phyloP scores from a whole-genome alignment of 2,888 invertebrate species.

The Meteorus cinctellus region DNA sequence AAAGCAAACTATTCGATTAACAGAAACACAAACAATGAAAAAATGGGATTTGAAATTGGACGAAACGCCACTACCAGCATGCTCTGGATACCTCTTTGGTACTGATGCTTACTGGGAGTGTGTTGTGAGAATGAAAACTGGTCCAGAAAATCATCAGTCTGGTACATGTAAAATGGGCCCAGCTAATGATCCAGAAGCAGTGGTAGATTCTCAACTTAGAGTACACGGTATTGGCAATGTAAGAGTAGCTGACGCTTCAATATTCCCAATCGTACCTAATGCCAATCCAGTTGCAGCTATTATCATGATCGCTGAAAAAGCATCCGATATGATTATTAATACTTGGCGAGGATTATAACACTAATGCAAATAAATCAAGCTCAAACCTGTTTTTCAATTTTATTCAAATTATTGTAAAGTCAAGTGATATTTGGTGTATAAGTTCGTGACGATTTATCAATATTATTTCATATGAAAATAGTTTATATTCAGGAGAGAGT shows the following conservation, averaged over 20 bases:
- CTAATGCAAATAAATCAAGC: neutral
- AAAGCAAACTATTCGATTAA: slow-evolving; percentile 76
- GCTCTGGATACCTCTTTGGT: slow-evolving; percentile 75
- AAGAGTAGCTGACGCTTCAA: slow-evolving; percentile 81
- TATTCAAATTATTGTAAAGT: too few species aligned
- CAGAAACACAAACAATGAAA: slow-evolving; percentile 77
- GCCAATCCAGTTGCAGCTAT: slow-evolving; percentile 81
- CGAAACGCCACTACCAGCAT: slow-evolving; percentile 76
- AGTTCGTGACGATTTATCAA: too few species aligned
- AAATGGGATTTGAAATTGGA: slow-evolving; percentile 78
- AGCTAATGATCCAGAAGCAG: slow-evolving; percentile 73
- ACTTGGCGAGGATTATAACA: slow-evolving; percentile 71
- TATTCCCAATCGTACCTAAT: slow-evolving; percentile 80
- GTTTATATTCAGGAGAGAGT: too few species aligned
- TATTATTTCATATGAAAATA: too few species aligned
- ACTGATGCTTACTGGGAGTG: slow-evolving; percentile 83
- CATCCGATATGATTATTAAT: slow-evolving; percentile 78
- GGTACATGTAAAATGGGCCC: slow-evolving; percentile 78
- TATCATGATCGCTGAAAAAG: slow-evolving; percentile 84
- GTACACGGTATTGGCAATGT: slow-evolving; percentile 78
- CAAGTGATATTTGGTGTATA: too few species aligned
- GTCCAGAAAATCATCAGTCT: slow-evolving; percentile 81
- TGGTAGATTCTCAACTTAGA: slow-evolving; percentile 77
- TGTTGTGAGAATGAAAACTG: slow-evolving; percentile 76
- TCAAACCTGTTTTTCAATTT: too few species aligned